A percentile compares a stretch with the other conserved stretches of the same genome.
Evolutionary conservation across 1,140 invertebrate species (phyloP).

Genomic region (Sipha flava): DNA sequence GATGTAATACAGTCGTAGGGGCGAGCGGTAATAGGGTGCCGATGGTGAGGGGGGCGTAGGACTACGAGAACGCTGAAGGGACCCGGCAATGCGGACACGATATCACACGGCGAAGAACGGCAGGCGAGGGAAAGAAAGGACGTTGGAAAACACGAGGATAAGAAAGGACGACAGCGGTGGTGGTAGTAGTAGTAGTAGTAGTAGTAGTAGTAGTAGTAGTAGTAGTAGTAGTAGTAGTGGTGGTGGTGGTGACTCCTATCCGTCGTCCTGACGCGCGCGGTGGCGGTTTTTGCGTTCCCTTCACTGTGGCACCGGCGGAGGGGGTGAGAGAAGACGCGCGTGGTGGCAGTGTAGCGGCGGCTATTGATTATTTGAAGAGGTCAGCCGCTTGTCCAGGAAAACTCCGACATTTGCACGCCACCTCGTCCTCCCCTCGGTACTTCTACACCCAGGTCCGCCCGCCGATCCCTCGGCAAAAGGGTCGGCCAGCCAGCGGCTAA

Average conservation of each 20-base stretch:
- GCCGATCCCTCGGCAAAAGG: background rate
- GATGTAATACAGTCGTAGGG: too few species aligned
- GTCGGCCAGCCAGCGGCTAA: constrained; percentile 8
- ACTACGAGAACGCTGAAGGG: too few species aligned
- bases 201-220: too few species aligned
- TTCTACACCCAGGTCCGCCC: background rate
- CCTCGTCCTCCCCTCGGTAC: background rate
- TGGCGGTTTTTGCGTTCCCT: background rate
- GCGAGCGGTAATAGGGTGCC: too few species aligned
- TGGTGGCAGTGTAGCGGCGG: background rate
- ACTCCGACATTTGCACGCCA: constrained; percentile 20
- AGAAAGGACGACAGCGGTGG: background rate
- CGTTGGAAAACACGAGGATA: background rate
- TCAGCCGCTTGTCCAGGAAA: constrained; percentile 33
- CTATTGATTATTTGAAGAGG: constrained; percentile 32
- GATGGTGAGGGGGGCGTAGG: too few species aligned
- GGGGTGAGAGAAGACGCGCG: too few species aligned
- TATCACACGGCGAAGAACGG: too few species aligned
- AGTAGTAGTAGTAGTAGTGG: background rate
- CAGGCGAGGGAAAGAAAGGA: background rate
- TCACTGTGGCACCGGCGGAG: background rate
- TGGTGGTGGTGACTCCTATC: background rate
- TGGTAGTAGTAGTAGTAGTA: too few species aligned
- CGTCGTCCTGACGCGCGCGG: background rate
- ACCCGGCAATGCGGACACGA: too few species aligned